Conservation (phyloP, 2,113 vertebrate genomes). For the Cettia cetti region DNA sequence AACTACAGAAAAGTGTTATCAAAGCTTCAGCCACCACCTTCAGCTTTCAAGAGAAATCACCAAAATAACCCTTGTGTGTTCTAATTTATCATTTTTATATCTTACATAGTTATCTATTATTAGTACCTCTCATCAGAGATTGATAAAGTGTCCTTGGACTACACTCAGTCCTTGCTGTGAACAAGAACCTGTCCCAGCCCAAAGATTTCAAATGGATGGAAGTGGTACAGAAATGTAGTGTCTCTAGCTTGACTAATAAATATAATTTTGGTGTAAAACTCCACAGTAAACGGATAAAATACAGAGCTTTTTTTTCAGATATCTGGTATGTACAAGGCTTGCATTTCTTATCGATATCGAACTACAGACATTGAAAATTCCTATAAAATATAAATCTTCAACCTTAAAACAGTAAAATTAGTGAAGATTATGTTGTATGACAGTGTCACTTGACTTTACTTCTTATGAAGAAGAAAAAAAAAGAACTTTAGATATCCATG, state of each 20-base stretch:
- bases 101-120: too few relatives aligned
- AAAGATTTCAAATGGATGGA: not conserved
- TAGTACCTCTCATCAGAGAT: not conserved
- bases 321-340: not conserved
- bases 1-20: fast-evolving
- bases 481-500: not conserved
- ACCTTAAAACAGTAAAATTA: not conserved
- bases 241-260: not conserved
- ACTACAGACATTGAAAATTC: fast-evolving
- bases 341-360: not conserved
- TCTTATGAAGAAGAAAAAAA: not conserved
- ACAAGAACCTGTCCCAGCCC: fast-evolving
- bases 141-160: not conserved
- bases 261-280: fast-evolving
- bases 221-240: not conserved
- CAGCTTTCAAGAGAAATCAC: not conserved
- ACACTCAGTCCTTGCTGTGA: not conserved
- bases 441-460: not conserved
- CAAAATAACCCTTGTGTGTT: not conserved
- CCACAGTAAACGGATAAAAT: not conserved
- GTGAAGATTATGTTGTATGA: not conserved
- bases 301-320: not conserved
- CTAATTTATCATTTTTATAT: not conserved
- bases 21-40: not conserved
- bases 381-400: not conserved